Conservation (phyloP, 2,888 invertebrate genomes). For the Eumerus sabulonum region DNA sequence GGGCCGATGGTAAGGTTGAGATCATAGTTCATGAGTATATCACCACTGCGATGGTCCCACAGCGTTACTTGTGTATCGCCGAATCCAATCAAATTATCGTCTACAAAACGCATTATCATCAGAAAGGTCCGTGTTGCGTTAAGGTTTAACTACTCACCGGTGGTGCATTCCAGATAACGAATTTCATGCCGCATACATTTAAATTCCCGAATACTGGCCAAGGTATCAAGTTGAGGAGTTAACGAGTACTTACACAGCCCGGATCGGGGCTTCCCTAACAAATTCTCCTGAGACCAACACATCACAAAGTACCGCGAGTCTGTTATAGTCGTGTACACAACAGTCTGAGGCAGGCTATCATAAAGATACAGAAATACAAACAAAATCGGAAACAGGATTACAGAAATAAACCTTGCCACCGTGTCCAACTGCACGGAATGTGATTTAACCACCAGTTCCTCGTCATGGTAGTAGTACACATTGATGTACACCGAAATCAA, state of each 20-base stretch:
- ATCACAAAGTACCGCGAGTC: constrained; percentile 78
- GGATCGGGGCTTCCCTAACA: constrained; percentile 73
- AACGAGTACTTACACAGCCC: constrained; percentile 78
- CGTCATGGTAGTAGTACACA: constrained; percentile 76
- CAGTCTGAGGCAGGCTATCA: constrained; percentile 72
- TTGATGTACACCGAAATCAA: constrained; percentile 77
- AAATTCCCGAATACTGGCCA: constrained; percentile 78
- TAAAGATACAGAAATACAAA: neutral
- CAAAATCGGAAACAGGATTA: neutral
- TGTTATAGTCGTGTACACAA: constrained; percentile 75
- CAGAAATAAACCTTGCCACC: constrained; percentile 72
- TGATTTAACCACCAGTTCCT: constrained; percentile 74
- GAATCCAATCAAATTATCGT: constrained; percentile 77
- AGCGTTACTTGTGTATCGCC: constrained; percentile 76
- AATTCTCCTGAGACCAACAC: constrained; percentile 76
- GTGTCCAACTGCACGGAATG: constrained; percentile 77
- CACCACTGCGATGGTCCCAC: constrained; percentile 78
- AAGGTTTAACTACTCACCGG: constrained; percentile 68
- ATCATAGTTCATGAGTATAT: constrained; percentile 77
- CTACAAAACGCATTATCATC: constrained; percentile 46
- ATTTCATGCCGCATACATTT: constrained; percentile 76
- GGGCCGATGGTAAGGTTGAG: constrained; percentile 74
- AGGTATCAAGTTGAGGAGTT: constrained; percentile 76
- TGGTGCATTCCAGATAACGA: constrained; percentile 75
- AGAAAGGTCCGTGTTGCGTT: too few species aligned